These are phyloP conservation scores for Salpingus planirostris DNA, from an alignment of 2,888 invertebrate genomes.

Conservation along the genomic window DNA sequence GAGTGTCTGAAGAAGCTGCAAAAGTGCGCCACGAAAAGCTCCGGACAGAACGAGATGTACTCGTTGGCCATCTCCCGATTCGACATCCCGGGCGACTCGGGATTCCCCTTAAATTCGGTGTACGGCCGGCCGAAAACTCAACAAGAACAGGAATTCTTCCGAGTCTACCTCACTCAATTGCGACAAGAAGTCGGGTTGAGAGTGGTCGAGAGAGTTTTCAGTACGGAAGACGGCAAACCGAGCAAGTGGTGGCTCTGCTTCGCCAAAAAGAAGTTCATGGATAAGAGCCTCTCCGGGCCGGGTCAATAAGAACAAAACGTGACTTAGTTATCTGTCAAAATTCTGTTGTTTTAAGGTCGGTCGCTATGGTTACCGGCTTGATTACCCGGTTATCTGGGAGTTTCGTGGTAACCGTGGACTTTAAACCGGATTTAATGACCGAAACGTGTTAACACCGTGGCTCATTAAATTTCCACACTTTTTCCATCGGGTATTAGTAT, in stretches of 20 bases:
- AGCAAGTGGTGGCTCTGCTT: conserved; percentile 99
- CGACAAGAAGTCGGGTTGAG: conserved; percentile 91
- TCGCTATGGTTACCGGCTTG: too few relatives aligned
- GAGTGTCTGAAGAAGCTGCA: conserved; percentile 94
- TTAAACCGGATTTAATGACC: too few relatives aligned
- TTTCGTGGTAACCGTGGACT: too few relatives aligned
- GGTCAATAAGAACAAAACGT: too few relatives aligned
- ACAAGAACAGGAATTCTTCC: conserved; percentile 80
- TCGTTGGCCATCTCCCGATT: conserved; percentile 89
- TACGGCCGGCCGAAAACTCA: conserved; percentile 77
- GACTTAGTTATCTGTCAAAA: too few relatives aligned
- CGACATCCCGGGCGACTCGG: conserved; percentile 92
- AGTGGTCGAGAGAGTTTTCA: conserved; percentile 85
- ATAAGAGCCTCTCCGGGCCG: conserved; percentile 88
- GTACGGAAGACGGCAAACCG: conserved; percentile 85
- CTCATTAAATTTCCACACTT: too few relatives aligned
- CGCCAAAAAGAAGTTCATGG: conserved; percentile 99
- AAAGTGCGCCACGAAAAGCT: conserved; percentile 79
- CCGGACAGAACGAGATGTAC: conserved; percentile 93
- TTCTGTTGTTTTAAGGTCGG: too few relatives aligned
- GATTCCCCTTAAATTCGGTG: conserved; percentile 68
- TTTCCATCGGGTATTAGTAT: too few relatives aligned
- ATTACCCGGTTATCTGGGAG: too few relatives aligned
- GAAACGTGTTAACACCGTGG: too few relatives aligned
- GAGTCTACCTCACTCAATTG: conserved; percentile 87